Evolutionary conservation across 2,888 invertebrate species (phyloP).

Genomic region (Rhingia campestris): DNA sequence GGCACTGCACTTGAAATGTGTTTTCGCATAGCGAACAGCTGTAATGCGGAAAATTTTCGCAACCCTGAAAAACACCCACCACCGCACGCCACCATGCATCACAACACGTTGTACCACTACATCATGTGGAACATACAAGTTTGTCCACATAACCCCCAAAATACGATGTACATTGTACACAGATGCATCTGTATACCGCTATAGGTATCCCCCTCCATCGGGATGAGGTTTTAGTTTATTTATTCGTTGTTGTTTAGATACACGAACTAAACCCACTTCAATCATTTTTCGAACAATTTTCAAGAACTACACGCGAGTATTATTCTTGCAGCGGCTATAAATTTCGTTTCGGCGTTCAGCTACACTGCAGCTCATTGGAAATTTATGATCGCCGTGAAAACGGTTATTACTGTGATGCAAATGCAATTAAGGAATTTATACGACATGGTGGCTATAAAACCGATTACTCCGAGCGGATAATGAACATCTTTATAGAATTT

Average conservation of each 20-base stretch:
- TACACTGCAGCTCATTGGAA: conserved; percentile 32
- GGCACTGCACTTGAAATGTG: conserved; percentile 59
- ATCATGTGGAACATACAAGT: conserved; percentile 28
- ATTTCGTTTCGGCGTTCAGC: conserved; percentile 34
- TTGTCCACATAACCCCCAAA: conserved; percentile 29
- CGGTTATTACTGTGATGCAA: conserved; percentile 52
- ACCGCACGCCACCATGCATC: conserved; percentile 5
- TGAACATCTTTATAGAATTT: conserved; percentile 11
- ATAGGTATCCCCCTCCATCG: not conserved
- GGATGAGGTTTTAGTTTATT: no score
- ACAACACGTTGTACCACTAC: conserved; percentile 13
- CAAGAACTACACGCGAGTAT: not conserved
- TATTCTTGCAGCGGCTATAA: conserved; percentile 8
- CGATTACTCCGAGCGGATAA: not conserved
- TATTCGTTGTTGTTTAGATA: no score
- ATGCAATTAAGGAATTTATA: conserved; percentile 52
- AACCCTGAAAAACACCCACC: conserved; percentile 33
- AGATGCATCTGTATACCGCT: not conserved
- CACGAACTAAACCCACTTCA: no score
- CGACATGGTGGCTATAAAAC: conserved; percentile 16
- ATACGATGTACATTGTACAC: not conserved
- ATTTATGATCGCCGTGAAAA: conserved; percentile 47
- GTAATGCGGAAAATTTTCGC: conserved; percentile 32
- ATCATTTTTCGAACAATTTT: no score
- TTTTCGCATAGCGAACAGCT: conserved; percentile 5